These are phyloP conservation scores for Butorides virescens DNA, from an alignment of 2,113 vertebrate genomes.

Conservation along the genomic window DNA sequence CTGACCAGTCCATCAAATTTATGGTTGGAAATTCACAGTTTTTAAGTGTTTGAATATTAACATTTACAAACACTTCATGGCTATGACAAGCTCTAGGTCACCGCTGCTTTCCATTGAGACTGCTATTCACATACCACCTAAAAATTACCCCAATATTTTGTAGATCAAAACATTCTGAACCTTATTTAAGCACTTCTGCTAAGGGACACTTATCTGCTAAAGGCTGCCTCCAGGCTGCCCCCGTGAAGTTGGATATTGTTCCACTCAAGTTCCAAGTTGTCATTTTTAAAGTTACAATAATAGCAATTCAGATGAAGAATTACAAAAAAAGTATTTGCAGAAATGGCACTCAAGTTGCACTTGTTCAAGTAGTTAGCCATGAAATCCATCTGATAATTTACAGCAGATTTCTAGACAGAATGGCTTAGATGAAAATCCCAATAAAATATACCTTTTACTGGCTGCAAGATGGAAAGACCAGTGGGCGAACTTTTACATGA, in stretches of 20 bases:
- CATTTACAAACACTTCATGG: background rate
- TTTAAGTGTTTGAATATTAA: background rate
- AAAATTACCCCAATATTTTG: background rate
- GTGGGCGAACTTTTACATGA: constrained; percentile 60
- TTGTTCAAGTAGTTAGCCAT: background rate
- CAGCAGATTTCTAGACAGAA: background rate
- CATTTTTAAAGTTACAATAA: background rate
- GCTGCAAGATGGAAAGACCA: constrained; percentile 64
- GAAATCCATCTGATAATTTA: background rate
- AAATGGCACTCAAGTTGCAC: background rate
- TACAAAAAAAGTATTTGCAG: background rate
- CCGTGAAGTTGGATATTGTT: background rate
- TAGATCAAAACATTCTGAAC: background rate
- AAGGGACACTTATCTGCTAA: background rate
- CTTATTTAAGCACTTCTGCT: background rate
- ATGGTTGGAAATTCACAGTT: background rate
- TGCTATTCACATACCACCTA: background rate
- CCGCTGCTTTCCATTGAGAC: background rate
- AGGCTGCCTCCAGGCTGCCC: background rate
- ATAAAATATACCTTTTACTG: constrained; percentile 56
- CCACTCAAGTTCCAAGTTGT: background rate
- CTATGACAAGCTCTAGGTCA: background rate
- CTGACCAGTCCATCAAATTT: background rate
- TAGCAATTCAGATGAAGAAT: background rate
- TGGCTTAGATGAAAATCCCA: constrained; percentile 21